Evolutionary conservation across 2,888 invertebrate genomes (phyloP).

Genomic region (Calliopum simillimum): DNA sequence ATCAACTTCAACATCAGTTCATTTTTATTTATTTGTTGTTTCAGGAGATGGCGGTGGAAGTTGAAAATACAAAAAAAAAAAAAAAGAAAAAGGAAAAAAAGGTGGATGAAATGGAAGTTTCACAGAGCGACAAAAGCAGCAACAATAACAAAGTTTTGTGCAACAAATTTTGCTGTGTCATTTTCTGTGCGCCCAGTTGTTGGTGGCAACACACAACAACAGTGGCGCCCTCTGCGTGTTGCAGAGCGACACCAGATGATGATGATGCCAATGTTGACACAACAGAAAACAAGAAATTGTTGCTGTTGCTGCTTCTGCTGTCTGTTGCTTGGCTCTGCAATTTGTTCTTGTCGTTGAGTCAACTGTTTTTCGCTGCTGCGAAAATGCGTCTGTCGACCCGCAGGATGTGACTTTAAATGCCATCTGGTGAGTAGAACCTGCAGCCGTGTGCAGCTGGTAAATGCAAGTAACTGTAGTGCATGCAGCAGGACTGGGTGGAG

Average conservation of each 20-base stretch:
- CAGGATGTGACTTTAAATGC: constrained; percentile 8
- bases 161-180: constrained; percentile 17
- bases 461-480: too few relatives aligned
- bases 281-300: constrained; percentile 40
- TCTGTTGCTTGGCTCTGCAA: not conserved
- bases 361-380: not conserved
- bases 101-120: not conserved
- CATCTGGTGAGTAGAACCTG: constrained; percentile 24
- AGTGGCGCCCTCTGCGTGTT: constrained; percentile 53
- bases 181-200: constrained; percentile 51
- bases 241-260: constrained; percentile 23
- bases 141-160: constrained; percentile 26
- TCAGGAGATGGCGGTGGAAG: too few relatives aligned
- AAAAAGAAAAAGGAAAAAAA: constrained; percentile 1
- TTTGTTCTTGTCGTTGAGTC: too few relatives aligned
- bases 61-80: not conserved
- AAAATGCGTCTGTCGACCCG: constrained; percentile 17
- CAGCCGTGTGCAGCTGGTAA: constrained; percentile 17
- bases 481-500: too few relatives aligned
- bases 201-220: constrained; percentile 66
- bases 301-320: constrained; percentile 17
- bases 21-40: too few relatives aligned
- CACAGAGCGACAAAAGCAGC: constrained; percentile 2
- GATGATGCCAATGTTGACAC: constrained; percentile 18
- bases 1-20: too few relatives aligned